Percentiles rank a stretch among this genome's conserved stretches.
These are phyloP conservation scores for Rhagonycha fulva DNA, from an alignment of 2,888 invertebrate species.

Conservation along the genomic window DNA sequence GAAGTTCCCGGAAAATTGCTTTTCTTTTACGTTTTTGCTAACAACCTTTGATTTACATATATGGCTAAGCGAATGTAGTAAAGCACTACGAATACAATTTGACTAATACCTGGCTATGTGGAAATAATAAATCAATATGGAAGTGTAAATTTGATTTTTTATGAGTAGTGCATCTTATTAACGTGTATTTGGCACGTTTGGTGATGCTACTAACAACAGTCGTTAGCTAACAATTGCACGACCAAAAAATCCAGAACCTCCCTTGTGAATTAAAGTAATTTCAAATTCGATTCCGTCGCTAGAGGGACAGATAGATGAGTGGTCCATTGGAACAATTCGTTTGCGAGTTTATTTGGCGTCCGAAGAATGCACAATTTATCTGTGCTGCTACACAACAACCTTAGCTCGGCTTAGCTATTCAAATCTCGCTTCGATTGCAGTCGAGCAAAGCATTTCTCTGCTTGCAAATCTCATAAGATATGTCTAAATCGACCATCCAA, in stretches of 20 bases:
- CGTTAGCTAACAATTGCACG: constrained; percentile 48
- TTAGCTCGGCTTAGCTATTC: constrained; percentile 57
- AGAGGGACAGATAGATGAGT: constrained; percentile 58
- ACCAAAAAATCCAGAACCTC: constrained; percentile 55
- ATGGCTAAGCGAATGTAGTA: background rate
- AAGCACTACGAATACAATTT: background rate
- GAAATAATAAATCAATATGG: background rate
- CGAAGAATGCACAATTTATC: constrained; percentile 48
- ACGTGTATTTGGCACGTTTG: constrained; percentile 26
- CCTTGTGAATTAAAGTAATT: constrained; percentile 59
- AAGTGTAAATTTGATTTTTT: background rate
- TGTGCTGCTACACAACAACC: constrained; percentile 54
- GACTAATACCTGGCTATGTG: background rate
- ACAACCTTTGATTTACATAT: background rate
- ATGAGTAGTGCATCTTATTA: background rate
- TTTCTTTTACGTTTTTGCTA: background rate
- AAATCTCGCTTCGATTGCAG: constrained; percentile 58
- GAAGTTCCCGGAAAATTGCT: background rate
- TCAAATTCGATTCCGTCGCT: constrained; percentile 58
- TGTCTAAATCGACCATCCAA: constrained; percentile 35
- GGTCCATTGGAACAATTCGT: constrained; percentile 54
- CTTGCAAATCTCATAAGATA: constrained; percentile 37
- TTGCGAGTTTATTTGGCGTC: constrained; percentile 47
- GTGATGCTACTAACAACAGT: constrained; percentile 50
- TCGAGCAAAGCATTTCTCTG: constrained; percentile 50